Evolutionary conservation across 2,113 vertebrate species (phyloP).

Genomic region (Ranitomeya variabilis): DNA sequence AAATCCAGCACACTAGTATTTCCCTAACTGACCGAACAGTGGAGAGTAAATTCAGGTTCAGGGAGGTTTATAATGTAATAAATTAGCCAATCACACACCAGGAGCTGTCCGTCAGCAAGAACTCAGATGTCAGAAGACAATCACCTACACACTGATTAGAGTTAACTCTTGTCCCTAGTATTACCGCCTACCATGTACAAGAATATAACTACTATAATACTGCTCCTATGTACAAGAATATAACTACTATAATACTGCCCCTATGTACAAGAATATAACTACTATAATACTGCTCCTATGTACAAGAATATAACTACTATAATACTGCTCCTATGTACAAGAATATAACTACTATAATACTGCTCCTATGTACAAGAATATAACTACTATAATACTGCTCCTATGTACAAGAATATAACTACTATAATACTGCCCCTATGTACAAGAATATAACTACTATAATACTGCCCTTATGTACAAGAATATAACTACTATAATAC

Average conservation of each 20-base stretch:
- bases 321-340: not conserved
- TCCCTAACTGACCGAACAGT: slow-evolving; percentile 22
- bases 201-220: slow-evolving; percentile 11
- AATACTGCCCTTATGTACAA: no score
- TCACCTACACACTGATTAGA: not conserved
- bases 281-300: not conserved
- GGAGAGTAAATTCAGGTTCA: not conserved
- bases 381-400: no score
- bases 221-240: not conserved
- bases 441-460: no score
- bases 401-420: no score
- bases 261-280: not conserved
- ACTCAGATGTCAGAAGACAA: not conserved
- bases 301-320: not conserved
- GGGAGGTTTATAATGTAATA: slow-evolving; percentile 16
- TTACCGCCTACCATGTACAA: not conserved
- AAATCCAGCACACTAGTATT: not conserved
- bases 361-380: no score
- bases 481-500: no score
- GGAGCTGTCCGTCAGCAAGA: not conserved
- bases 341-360: no score
- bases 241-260: not conserved
- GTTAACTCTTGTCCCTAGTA: not conserved
- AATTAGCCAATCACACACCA: not conserved
- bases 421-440: no score